Evolutionary conservation across 2,888 invertebrate genomes (phyloP).

Genomic region (Drosophila falleni): DNA sequence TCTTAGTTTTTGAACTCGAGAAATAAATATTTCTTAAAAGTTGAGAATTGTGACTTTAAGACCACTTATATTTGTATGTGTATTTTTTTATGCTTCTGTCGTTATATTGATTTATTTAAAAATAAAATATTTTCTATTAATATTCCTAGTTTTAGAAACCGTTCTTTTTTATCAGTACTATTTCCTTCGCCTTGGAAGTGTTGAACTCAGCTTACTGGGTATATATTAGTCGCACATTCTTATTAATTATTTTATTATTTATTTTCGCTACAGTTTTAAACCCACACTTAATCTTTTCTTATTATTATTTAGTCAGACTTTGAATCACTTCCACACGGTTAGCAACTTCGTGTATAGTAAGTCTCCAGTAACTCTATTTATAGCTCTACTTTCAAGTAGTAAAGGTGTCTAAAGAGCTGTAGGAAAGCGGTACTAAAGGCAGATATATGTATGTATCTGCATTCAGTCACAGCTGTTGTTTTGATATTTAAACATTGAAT

Average conservation of each 20-base stretch:
- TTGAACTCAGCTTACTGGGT: not conserved
- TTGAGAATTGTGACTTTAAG: too few relatives aligned
- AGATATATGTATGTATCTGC: not conserved
- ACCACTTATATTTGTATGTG: too few relatives aligned
- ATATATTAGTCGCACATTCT: not conserved
- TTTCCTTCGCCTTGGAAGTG: too few relatives aligned
- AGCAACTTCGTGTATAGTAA: not conserved
- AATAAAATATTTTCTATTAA: too few relatives aligned
- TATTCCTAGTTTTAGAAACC: too few relatives aligned
- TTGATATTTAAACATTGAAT: constrained; percentile 5
- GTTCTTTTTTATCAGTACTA: too few relatives aligned
- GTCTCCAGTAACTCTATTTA: constrained; percentile 1
- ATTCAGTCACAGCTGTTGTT: constrained; percentile 20
- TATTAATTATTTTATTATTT: not conserved
- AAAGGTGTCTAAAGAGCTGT: not conserved
- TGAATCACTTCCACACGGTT: not conserved
- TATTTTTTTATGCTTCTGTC: too few relatives aligned
- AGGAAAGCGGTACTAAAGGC: not conserved
- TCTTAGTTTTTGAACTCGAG: too few relatives aligned
- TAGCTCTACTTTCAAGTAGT: constrained; percentile 1
- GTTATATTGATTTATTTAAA: too few relatives aligned
- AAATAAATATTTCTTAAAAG: too few relatives aligned
- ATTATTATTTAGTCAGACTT: constrained; percentile 5
- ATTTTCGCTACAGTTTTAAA: not conserved
- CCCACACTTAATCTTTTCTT: not conserved